A percentile compares a stretch with the other conserved stretches of the same genome.
Conservation (phyloP, 2,888 invertebrate species). For the Troilus luridus region DNA sequence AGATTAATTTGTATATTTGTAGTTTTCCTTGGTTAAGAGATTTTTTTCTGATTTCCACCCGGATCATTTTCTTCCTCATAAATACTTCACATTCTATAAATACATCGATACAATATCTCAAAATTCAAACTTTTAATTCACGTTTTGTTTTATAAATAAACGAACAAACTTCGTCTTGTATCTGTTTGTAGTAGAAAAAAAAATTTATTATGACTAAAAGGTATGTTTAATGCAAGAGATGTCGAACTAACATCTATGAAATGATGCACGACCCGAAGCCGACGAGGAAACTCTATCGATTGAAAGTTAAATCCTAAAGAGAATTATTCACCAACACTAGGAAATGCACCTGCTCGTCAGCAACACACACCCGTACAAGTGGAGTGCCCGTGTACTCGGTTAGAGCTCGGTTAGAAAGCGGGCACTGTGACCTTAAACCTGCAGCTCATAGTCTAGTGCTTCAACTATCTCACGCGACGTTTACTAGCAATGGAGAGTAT, state of each 20-base stretch:
- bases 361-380: background rate
- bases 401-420: background rate
- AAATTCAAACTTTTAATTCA: too few relatives aligned
- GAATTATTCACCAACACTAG: background rate
- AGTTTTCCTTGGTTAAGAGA: too few relatives aligned
- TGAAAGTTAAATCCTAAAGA: background rate
- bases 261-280: background rate
- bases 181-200: too few relatives aligned
- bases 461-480: constrained; percentile 27
- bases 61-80: too few relatives aligned
- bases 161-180: too few relatives aligned
- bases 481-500: background rate
- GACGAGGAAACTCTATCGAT: background rate
- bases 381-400: background rate
- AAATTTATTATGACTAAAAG: too few relatives aligned
- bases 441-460: background rate
- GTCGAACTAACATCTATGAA: background rate
- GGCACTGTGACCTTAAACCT: background rate
- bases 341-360: background rate
- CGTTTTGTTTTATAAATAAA: too few relatives aligned
- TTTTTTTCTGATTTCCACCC: too few relatives aligned
- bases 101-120: too few relatives aligned
- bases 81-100: too few relatives aligned
- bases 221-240: too few relatives aligned
- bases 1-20: too few relatives aligned